phyloP scores from a whole-genome alignment of 2,888 invertebrate species.

The Patella depressa region DNA sequence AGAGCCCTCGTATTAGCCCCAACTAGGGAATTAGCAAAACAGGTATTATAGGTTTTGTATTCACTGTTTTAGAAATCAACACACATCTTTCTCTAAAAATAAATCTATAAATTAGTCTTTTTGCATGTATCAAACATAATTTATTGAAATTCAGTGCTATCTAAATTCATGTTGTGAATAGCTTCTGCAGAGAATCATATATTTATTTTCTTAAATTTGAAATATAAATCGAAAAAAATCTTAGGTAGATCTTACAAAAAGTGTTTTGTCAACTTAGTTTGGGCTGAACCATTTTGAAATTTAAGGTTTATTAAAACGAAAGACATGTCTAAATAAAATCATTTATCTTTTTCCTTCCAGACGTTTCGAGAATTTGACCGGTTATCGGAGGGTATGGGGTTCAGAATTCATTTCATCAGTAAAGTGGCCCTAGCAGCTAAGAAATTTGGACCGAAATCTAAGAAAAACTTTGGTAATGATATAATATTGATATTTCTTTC shows the following conservation, averaged over 20 bases:
- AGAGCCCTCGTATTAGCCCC: constrained; percentile 92
- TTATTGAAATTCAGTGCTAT: too few species aligned
- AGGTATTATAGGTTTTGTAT: constrained; percentile 75
- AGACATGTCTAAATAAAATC: not conserved
- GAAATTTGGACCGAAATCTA: constrained; percentile 82
- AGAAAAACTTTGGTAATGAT: constrained; percentile 81
- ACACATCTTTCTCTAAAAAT: not conserved
- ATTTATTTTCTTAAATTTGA: too few species aligned
- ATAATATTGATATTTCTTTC: too few species aligned
- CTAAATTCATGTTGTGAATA: too few species aligned
- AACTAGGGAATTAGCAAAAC: constrained; percentile 92
- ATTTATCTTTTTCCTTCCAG: constrained; percentile 37
- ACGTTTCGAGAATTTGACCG: constrained; percentile 80
- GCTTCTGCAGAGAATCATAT: too few species aligned
- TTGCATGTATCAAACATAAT: too few species aligned
- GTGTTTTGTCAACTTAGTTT: too few species aligned
- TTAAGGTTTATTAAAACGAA: too few species aligned
- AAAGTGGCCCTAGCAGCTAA: constrained; percentile 81
- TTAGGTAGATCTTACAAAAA: too few species aligned
- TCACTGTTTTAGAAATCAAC: not conserved
- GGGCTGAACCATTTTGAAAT: too few species aligned
- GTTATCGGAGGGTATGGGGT: constrained; percentile 81
- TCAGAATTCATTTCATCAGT: constrained; percentile 84
- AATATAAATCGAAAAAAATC: too few species aligned
- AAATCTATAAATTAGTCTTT: not conserved